These are phyloP conservation scores for Caenorhabditis imperialis DNA, from an alignment of 2,888 invertebrate genomes.

Conservation along the genomic window DNA sequence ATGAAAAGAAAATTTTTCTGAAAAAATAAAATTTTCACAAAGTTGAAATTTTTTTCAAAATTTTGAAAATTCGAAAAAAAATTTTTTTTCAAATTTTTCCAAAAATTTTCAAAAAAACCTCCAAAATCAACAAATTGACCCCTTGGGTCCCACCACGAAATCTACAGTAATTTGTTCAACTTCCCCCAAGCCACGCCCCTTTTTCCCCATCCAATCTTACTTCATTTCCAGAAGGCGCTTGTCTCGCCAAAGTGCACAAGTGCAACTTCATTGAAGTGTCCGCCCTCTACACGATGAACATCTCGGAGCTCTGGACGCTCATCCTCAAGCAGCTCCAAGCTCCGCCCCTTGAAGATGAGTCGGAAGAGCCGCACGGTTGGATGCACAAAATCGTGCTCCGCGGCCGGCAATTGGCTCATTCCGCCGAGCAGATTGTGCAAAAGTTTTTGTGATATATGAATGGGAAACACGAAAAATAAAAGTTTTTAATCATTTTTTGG, in stretches of 20 bases:
- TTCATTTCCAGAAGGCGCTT: constrained; percentile 70
- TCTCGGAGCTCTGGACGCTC: constrained; percentile 70
- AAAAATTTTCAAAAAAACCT: too few relatives aligned
- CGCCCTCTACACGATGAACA: constrained; percentile 70
- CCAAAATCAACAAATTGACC: too few relatives aligned
- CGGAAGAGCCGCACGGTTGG: constrained; percentile 25
- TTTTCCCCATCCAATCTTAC: background rate
- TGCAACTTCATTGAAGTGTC: constrained; percentile 72
- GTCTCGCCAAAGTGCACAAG: constrained; percentile 75
- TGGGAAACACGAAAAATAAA: too few relatives aligned
- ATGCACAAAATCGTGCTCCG: constrained; percentile 66
- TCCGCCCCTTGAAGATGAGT: constrained; percentile 1
- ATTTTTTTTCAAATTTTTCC: too few relatives aligned
- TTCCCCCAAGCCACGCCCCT: too few relatives aligned
- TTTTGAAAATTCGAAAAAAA: background rate
- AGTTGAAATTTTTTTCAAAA: background rate
- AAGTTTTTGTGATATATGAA: constrained; percentile 15
- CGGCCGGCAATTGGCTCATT: constrained; percentile 71
- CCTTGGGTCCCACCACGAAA: too few relatives aligned
- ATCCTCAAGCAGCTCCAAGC: constrained; percentile 67
- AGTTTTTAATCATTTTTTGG: background rate
- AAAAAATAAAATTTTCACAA: background rate
- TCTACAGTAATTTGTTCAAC: too few relatives aligned
- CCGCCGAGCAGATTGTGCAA: constrained; percentile 72
- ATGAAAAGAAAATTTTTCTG: too few relatives aligned